Evolutionary conservation across 2,888 invertebrate genomes (phyloP), one percentile per base, ranked within the genome.

Genomic region (Drosophila flavopinicola): DNA sequence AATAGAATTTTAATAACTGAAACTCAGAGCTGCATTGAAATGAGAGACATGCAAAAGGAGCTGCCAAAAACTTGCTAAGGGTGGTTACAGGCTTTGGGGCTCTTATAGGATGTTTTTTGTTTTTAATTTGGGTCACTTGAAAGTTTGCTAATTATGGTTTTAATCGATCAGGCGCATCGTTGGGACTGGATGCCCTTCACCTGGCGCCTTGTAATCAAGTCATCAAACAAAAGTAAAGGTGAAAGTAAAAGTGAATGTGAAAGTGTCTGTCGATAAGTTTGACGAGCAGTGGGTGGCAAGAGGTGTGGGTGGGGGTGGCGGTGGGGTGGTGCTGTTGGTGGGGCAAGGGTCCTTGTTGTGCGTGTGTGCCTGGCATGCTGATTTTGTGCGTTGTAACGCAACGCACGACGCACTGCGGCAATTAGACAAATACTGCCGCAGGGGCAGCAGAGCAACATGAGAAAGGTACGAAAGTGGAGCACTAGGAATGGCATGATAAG

Each of bases 141-240:
- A 84, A 85, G 75, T 85, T 85, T 38, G 56, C 74, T 83, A 86
- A 78, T 83, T 80, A 86, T 80, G 75, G 64, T 65, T 78, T 76
- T 74, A 78, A 79, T 79, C 77, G 84, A 79, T 78, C 61, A 61
- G 83, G 47, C 57, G 45, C 47, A 67, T 41, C 58, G 73, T 15
- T 80, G 68, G 23, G 30, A 56, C 15, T 23, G 13, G 1, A 3
- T 13, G 27, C 24, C 24, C 17, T 6, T 7, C 11, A 57, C 23
- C 58, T 27, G 42, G 15, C 27, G 7, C 17, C 17, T 41, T 59
- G 65, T 78, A 80, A 82, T 82, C 58, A 84, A 67, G 85, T 57
- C 59, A 66, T 59, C 53, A 65, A 65, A 57, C 47, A 61, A 53
- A 57, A 66, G 38, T 32, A 29, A 61, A 58, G 37, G 53, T 35